Percentiles rank a stretch among this genome's conserved stretches.
Evolutionary conservation across 2,797 vertebrate genomes (phyloP).

Genomic region (Thaleichthys pacificus): DNA sequence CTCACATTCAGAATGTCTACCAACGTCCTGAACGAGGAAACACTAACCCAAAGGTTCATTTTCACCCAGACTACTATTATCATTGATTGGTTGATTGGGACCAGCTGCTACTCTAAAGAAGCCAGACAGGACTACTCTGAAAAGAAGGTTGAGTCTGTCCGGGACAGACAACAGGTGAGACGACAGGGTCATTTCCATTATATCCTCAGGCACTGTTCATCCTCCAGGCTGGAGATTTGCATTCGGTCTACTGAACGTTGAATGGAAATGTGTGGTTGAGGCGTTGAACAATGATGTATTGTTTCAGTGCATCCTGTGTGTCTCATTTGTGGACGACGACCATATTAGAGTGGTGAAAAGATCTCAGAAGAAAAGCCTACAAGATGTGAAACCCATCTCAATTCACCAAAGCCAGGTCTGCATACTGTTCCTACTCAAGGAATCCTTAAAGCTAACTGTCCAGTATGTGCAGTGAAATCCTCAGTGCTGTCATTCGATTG

Average conservation of each 20-base stretch:
- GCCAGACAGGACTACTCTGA: conserved; percentile 74
- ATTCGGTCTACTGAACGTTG: conserved; percentile 1
- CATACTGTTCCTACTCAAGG: conserved; percentile 1
- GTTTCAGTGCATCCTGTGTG: conserved; percentile 72
- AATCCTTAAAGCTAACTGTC: background rate
- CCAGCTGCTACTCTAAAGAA: conserved; percentile 63
- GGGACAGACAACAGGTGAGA: conserved; percentile 68
- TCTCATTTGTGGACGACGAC: conserved; percentile 81
- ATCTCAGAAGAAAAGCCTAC: conserved; percentile 73
- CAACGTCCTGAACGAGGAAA: background rate
- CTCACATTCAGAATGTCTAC: background rate
- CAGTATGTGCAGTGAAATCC: background rate
- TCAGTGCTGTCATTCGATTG: background rate
- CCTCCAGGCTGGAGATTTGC: conserved; percentile 7
- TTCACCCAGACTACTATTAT: conserved; percentile 69
- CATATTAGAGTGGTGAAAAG: conserved; percentile 71
- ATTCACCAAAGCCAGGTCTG: conserved; percentile 68
- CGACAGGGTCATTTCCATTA: background rate
- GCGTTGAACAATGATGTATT: conserved; percentile 9
- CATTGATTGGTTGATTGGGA: conserved; percentile 76
- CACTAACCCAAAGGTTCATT: background rate
- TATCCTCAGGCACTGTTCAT: background rate
- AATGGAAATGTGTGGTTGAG: conserved; percentile 9
- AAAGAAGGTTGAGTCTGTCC: conserved; percentile 76
- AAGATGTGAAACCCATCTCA: conserved; percentile 61